These are phyloP conservation scores for Cichlasoma orientale DNA, from an alignment of 2,797 vertebrate genomes.

Conservation along the genomic window DNA sequence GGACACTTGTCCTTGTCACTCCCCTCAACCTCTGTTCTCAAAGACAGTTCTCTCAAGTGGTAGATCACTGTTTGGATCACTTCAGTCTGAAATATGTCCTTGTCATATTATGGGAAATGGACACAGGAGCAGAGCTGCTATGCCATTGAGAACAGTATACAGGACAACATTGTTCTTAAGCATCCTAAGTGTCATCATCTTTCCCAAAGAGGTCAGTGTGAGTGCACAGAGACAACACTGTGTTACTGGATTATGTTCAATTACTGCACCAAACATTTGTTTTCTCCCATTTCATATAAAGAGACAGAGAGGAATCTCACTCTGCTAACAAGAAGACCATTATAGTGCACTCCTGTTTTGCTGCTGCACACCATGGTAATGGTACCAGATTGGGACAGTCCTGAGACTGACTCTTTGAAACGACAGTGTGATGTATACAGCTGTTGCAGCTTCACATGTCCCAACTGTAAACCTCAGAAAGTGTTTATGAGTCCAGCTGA, in stretches of 20 bases:
- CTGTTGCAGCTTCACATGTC: not conserved
- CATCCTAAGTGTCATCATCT: slow-evolving; percentile 31
- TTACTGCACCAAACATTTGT: slow-evolving; percentile 73
- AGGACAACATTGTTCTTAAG: slow-evolving; percentile 55
- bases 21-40: slow-evolving; percentile 78
- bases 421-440: not conserved
- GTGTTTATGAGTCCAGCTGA: not conserved
- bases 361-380: not conserved
- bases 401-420: not conserved
- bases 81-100: slow-evolving; percentile 77
- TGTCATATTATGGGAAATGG: slow-evolving; percentile 74
- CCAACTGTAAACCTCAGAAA: not conserved
- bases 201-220: slow-evolving; percentile 63
- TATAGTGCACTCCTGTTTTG: slow-evolving; percentile 8
- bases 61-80: slow-evolving; percentile 71
- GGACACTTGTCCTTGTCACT: slow-evolving; percentile 79
- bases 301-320: slow-evolving; percentile 39
- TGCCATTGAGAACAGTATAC: slow-evolving; percentile 58
- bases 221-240: slow-evolving; percentile 38
- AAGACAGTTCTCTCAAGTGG: slow-evolving; percentile 79
- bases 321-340: slow-evolving; percentile 57
- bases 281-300: slow-evolving; percentile 63
- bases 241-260: slow-evolving; percentile 62
- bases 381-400: not conserved
- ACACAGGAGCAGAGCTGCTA: slow-evolving; percentile 51